A percentile compares a stretch with the other conserved stretches of the same genome.
Evolutionary conservation across 1,140 invertebrate genomes (phyloP).

Genomic region (Drosophila repleta): DNA sequence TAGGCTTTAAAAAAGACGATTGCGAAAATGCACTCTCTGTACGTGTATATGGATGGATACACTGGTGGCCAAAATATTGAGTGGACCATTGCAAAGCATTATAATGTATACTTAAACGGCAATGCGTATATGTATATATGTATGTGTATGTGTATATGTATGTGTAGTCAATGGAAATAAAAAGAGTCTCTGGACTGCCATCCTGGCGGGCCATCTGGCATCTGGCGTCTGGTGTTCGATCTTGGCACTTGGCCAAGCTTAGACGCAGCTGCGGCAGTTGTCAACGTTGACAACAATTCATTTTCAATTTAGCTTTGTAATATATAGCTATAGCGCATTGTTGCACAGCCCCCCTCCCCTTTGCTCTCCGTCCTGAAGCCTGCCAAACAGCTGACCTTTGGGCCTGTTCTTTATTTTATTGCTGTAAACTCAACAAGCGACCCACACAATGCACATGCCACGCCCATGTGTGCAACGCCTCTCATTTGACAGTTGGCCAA

Average conservation of each 20-base stretch:
- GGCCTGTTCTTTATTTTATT: background rate
- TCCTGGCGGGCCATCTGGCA: slow-evolving; percentile 19
- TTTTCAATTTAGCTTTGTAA: slow-evolving; percentile 25
- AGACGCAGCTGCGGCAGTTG: slow-evolving; percentile 60
- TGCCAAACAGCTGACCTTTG: background rate
- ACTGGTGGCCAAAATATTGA: background rate
- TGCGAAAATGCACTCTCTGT: background rate
- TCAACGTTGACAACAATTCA: slow-evolving; percentile 61
- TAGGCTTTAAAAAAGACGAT: slow-evolving; percentile 27
- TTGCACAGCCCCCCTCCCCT: background rate
- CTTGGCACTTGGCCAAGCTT: slow-evolving; percentile 57
- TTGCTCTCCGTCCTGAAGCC: background rate
- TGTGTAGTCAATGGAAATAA: background rate
- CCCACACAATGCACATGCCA: slow-evolving; percentile 14
- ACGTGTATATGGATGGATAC: background rate
- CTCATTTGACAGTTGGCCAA: slow-evolving; percentile 21
- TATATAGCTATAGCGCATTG: slow-evolving; percentile 3
- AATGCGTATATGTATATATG: too few species aligned
- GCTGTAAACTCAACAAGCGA: slow-evolving; percentile 47
- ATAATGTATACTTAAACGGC: too few species aligned
- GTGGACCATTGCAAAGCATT: background rate
- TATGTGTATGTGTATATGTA: too few species aligned
- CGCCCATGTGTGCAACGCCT: slow-evolving; percentile 5
- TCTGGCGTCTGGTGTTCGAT: slow-evolving; percentile 15
- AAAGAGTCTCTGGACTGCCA: background rate